Evolutionary conservation across 64 coral and sea anemone genomes (phyloP), one percentile per base, ranked within the genome.

Genomic region (Pocillopora verrucosa): DNA sequence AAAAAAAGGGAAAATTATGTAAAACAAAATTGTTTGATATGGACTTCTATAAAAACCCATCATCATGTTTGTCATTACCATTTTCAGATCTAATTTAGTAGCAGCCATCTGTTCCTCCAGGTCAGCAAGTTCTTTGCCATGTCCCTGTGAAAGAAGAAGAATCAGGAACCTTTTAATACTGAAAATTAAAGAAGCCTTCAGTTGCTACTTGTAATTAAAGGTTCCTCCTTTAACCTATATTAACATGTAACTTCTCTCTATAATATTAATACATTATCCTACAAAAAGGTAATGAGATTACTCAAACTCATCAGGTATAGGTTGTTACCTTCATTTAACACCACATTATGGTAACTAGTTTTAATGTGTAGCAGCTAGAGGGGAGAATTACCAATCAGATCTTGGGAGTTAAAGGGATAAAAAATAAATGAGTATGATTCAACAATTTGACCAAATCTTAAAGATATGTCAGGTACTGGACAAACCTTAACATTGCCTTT

Each of bases 81-180:
- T 95, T 91, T 95, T 92, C 79, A 99, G 82, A 85, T 99, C 97
- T 84, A 99, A 77, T 92, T 79, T 99, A 56, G 95, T 79, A 38
- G 90, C 76, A 79, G 94, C 89, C 97, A 99, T 99, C 72, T 93
- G 87, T 77, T 89, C 88, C 72, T 99, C 97, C 2, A 95, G 91
- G 56, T 95, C 91, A 35, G 91, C 83, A 72, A 99, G 41, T 69
- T 95, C 97, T 68, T 92, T 90, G 74, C 78, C 87, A 73, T 93
- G 68, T 70, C 86, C 80, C 95, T 96, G 76, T 17, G 82, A 30
- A 30, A 30, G 57, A 75, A 22, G 61, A 72, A 84, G 70, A 69
- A 45, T 60, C 25, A 60, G 26, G 11, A 57, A 14, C 4, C 24
- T 11, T 14, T 20, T 86, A 56, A 74, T 16, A 16, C 34, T 56